Evolutionary conservation across 1,140 invertebrate species (phyloP).

Genomic region (Rhizoglyphus robini): DNA sequence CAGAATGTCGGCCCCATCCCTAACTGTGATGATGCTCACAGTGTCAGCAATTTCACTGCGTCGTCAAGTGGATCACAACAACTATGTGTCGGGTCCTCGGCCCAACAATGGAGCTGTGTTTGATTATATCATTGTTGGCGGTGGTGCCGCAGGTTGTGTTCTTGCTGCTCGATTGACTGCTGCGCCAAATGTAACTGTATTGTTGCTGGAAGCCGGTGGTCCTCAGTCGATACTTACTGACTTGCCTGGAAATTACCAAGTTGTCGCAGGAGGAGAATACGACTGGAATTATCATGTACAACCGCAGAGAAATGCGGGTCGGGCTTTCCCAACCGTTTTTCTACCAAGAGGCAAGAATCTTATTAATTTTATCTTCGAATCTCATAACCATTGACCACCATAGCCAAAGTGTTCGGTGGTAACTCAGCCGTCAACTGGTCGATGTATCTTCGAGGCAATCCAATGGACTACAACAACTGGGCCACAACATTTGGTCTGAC

Average conservation of each 20-base stretch:
- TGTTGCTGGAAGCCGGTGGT: constrained; percentile 75
- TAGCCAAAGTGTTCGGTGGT: constrained; percentile 42
- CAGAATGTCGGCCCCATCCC: neutral
- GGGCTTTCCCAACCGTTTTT: constrained; percentile 50
- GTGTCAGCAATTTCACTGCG: neutral
- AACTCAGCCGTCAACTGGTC: constrained; percentile 83
- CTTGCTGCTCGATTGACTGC: no score
- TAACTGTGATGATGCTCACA: constrained; percentile 5
- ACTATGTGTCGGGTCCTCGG: neutral
- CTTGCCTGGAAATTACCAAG: constrained; percentile 68
- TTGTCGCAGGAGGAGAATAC: no score
- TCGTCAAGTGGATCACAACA: constrained; percentile 8
- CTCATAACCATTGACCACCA: no score
- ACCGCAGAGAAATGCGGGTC: constrained; percentile 63
- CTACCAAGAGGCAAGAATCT: constrained; percentile 16
- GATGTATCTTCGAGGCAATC: constrained; percentile 83
- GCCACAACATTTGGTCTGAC: constrained; percentile 57
- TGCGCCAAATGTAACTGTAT: constrained; percentile 37
- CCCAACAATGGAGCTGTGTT: constrained; percentile 4
- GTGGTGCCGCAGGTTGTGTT: no score
- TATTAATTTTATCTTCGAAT: no score
- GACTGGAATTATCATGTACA: constrained; percentile 72
- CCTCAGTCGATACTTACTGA: constrained; percentile 79
- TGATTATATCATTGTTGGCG: constrained; percentile 24
- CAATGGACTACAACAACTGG: no score